Evolutionary conservation across 2,888 invertebrate species (phyloP).

Genomic region (Drosophila neotestacea): DNA sequence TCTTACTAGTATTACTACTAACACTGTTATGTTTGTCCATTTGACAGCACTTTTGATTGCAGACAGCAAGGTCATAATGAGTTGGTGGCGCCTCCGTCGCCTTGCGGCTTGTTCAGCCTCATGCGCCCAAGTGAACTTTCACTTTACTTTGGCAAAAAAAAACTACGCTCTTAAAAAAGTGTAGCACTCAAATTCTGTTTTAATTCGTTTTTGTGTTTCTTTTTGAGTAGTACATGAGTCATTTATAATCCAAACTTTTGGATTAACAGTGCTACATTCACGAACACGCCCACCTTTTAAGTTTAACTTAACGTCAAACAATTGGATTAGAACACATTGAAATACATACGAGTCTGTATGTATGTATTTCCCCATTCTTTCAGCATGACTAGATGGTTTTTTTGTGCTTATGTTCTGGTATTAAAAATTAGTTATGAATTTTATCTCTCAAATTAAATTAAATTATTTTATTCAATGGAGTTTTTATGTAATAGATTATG

Average conservation of each 20-base stretch:
- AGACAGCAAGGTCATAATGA: constrained; percentile 52
- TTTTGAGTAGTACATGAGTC: constrained; percentile 32
- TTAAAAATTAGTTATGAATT: not conserved
- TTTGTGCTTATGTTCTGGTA: not conserved
- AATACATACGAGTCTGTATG: constrained; percentile 11
- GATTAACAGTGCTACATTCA: not conserved
- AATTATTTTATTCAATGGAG: not conserved
- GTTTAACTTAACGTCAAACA: constrained; percentile 24
- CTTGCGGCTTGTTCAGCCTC: constrained; percentile 22
- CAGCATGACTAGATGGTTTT: constrained; percentile 1
- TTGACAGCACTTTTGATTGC: constrained; percentile 32
- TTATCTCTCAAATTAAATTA: not conserved
- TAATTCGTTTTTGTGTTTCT: constrained; percentile 5
- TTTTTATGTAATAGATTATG: constrained; percentile 1
- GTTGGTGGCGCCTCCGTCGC: constrained; percentile 40
- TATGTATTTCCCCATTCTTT: constrained; percentile 2
- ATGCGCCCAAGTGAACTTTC: constrained; percentile 44
- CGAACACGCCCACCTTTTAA: constrained; percentile 33
- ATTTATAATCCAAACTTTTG: constrained; percentile 15
- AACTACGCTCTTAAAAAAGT: constrained; percentile 31
- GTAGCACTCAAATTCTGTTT: constrained; percentile 34
- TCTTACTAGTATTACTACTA: constrained; percentile 11
- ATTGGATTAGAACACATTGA: constrained; percentile 20
- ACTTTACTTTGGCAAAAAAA: constrained; percentile 34
- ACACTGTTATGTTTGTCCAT: constrained; percentile 13